Percentiles rank a stretch among this genome's conserved stretches.
These are phyloP conservation scores for Hermaeophaga mercurialis DNA, from an alignment of 2,888 invertebrate species.

Conservation along the genomic window DNA sequence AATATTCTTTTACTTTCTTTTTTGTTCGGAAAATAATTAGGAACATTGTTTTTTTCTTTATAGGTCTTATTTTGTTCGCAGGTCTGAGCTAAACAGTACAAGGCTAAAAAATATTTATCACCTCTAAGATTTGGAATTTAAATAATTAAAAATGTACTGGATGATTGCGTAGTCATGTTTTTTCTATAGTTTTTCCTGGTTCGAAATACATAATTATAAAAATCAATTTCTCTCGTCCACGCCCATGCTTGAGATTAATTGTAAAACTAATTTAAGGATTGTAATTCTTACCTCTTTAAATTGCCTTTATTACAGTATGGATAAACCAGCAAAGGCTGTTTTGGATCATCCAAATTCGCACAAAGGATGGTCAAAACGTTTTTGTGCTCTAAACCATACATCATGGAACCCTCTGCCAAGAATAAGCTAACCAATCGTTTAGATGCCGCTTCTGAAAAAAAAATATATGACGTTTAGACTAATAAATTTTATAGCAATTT, in stretches of 20 bases:
- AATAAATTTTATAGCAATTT: not conserved
- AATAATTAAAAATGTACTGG: too few relatives aligned
- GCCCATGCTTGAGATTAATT: conserved; percentile 11
- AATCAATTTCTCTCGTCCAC: too few relatives aligned
- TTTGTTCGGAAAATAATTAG: too few relatives aligned
- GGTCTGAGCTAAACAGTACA: too few relatives aligned
- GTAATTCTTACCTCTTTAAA: conserved; percentile 65
- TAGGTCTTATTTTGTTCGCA: too few relatives aligned
- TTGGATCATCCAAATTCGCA: conserved; percentile 64
- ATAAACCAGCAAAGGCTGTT: conserved; percentile 72
- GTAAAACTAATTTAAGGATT: conserved; percentile 22
- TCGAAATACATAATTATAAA: too few relatives aligned
- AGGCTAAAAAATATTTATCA: too few relatives aligned
- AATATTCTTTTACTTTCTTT: too few relatives aligned
- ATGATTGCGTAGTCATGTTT: too few relatives aligned
- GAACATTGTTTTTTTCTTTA: too few relatives aligned
- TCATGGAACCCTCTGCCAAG: conserved; percentile 75
- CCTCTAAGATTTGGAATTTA: too few relatives aligned
- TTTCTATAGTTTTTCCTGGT: too few relatives aligned
- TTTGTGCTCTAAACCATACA: conserved; percentile 71
- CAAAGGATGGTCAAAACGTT: conserved; percentile 75
- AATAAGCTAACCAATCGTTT: conserved; percentile 73
- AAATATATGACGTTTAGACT: not conserved
- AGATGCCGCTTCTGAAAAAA: conserved; percentile 67
- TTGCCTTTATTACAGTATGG: conserved; percentile 73